Evolutionary conservation across 2,888 invertebrate species (phyloP).

Genomic region (Lottia scabra): DNA sequence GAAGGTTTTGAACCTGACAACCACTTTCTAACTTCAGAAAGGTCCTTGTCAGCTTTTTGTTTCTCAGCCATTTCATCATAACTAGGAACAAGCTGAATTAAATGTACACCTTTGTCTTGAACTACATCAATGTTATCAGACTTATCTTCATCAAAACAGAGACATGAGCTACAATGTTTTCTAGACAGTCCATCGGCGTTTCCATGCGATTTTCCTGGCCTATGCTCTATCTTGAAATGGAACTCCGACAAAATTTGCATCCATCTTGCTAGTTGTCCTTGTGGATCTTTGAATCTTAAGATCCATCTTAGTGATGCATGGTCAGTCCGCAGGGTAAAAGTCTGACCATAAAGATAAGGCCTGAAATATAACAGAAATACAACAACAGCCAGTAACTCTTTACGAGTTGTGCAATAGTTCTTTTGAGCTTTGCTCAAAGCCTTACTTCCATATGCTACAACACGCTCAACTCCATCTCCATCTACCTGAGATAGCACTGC

Average conservation of each 20-base stretch:
- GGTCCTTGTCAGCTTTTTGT: too few relatives aligned
- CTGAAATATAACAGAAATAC: too few relatives aligned
- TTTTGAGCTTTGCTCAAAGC: background rate
- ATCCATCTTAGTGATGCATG: background rate
- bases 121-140: too few relatives aligned
- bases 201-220: background rate
- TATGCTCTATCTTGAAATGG: slow-evolving; percentile 14
- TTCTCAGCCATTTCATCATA: background rate
- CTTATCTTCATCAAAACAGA: too few relatives aligned
- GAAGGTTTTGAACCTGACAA: too few relatives aligned
- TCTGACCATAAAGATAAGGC: too few relatives aligned
- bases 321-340: too few relatives aligned
- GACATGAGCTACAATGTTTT: background rate
- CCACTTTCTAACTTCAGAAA: too few relatives aligned
- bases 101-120: too few relatives aligned
- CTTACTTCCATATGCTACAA: background rate
- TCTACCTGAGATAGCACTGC: background rate
- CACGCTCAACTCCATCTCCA: background rate
- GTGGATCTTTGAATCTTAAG: slow-evolving; percentile 17
- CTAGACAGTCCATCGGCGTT: slow-evolving; percentile 9
- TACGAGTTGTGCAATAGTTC: too few relatives aligned
- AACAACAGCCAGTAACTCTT: too few relatives aligned
- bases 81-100: too few relatives aligned
- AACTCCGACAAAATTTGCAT: slow-evolving; percentile 12
- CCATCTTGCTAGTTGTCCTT: slow-evolving; percentile 23